These are phyloP conservation scores for Kryptolebias marmoratus DNA, from an alignment of 2,113 vertebrate species.

Conservation along the genomic window DNA sequence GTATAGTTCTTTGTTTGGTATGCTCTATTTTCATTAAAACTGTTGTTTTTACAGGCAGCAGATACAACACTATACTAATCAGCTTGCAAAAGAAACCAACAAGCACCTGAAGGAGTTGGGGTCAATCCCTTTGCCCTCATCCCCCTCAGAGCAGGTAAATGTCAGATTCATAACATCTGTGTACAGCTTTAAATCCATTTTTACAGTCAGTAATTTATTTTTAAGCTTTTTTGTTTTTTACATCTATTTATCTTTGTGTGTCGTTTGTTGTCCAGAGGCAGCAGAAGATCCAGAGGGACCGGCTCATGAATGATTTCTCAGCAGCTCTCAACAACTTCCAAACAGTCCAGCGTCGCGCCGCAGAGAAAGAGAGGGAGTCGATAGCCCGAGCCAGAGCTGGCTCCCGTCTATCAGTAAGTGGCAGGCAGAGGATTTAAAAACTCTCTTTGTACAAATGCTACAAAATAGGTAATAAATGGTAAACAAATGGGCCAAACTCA, in stretches of 20 bases:
- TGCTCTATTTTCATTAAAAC: not conserved
- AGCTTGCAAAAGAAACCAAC: slow-evolving; percentile 95
- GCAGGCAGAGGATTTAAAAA: not conserved
- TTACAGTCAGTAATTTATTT: too few relatives aligned
- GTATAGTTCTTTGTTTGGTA: too few relatives aligned
- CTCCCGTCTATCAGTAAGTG: slow-evolving; percentile 88
- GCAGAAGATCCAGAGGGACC: slow-evolving; percentile 94
- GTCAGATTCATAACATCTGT: not conserved
- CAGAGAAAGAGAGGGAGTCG: slow-evolving; percentile 92
- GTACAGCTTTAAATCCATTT: too few relatives aligned
- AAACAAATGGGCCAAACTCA: too few relatives aligned
- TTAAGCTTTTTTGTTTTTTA: too few relatives aligned
- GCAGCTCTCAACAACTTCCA: slow-evolving; percentile 94
- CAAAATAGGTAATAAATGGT: too few relatives aligned
- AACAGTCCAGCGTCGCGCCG: slow-evolving; percentile 88
- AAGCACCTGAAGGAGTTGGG: slow-evolving; percentile 92
- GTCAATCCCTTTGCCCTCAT: slow-evolving; percentile 83
- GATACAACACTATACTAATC: slow-evolving; percentile 92
- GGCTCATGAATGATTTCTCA: slow-evolving; percentile 97
- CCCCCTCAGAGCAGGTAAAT: slow-evolving; percentile 89
- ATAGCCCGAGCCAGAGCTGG: slow-evolving; percentile 90
- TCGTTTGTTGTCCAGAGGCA: slow-evolving; percentile 83
- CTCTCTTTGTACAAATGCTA: too few relatives aligned
- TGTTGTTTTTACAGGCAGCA: slow-evolving; percentile 84
- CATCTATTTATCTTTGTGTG: not conserved